phyloP scores from a whole-genome alignment of 2,888 invertebrate genomes.

The Eledone cirrhosa region DNA sequence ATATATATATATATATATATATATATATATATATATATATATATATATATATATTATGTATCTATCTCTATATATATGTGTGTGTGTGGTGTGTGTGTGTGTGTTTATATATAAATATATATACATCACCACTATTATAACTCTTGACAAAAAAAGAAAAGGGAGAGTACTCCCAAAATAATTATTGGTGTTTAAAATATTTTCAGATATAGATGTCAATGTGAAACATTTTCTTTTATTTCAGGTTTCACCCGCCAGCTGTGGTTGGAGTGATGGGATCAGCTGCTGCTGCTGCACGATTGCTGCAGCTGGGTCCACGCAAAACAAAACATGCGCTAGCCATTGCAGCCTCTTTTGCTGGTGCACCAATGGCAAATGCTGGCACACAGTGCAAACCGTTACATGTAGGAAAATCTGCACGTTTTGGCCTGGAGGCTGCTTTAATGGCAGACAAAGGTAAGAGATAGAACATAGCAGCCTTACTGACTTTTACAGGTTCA shows the following conservation, averaged over 20 bases:
- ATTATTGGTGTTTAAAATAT: too few relatives aligned
- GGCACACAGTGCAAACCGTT: constrained; percentile 54
- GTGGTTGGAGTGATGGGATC: constrained; percentile 57
- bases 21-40: too few relatives aligned
- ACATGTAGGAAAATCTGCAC: constrained; percentile 51
- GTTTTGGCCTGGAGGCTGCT: constrained; percentile 44
- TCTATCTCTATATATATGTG: too few relatives aligned
- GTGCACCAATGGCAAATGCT: constrained; percentile 56
- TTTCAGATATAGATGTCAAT: too few relatives aligned
- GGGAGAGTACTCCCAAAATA: too few relatives aligned
- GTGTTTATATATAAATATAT: too few relatives aligned
- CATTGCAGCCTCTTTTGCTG: constrained; percentile 53
- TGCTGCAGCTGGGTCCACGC: constrained; percentile 42
- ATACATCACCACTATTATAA: too few relatives aligned
- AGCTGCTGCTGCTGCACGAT: constrained; percentile 48
- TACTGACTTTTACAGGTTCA: too few relatives aligned
- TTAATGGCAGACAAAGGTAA: constrained; percentile 45
- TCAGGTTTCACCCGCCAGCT: constrained; percentile 53
- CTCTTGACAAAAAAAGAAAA: too few relatives aligned
- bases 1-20: too few relatives aligned
- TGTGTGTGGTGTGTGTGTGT: too few relatives aligned
- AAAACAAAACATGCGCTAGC: constrained; percentile 49
- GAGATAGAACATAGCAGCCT: background rate
- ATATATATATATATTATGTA: too few relatives aligned
- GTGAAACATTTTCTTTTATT: background rate